A percentile compares a stretch with the other conserved stretches of the same genome.
Conservation (phyloP, 2,888 invertebrate species). For the Cephus spinipes region DNA sequence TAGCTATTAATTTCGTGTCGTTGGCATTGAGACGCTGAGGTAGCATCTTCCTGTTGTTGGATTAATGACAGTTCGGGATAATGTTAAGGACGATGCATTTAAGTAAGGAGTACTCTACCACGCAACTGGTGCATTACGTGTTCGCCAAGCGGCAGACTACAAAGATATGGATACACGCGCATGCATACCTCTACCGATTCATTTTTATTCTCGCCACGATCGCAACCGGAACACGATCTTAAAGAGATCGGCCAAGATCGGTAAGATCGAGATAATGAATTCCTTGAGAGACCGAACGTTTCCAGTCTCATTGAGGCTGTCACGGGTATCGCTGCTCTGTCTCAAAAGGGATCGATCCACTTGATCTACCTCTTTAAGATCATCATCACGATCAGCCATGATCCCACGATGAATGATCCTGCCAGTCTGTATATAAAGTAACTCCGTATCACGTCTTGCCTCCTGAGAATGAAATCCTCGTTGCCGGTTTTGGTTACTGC, state of each 20-base stretch:
- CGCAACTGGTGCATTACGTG: neutral
- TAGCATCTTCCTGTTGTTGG: conserved; percentile 3
- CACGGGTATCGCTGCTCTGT: neutral
- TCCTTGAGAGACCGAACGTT: neutral
- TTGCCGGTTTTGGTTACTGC: neutral
- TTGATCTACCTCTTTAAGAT: neutral
- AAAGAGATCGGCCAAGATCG: neutral
- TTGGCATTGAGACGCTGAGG: conserved; percentile 1
- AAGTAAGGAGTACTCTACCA: neutral
- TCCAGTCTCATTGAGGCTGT: neutral
- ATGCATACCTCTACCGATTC: neutral
- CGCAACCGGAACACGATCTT: neutral
- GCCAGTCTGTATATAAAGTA: neutral
- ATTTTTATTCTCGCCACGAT: neutral
- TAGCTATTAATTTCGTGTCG: conserved; percentile 1
- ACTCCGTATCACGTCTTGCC: neutral
- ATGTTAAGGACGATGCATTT: neutral
- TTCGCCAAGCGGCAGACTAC: neutral
- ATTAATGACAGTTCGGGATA: neutral
- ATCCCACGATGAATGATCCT: neutral
- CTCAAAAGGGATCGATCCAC: neutral
- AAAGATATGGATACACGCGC: neutral
- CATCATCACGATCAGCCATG: neutral
- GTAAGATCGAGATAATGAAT: neutral
- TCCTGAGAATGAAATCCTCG: neutral